Percentiles rank a stretch among this genome's conserved stretches.
phyloP scores from a whole-genome alignment of 2,888 invertebrate species.

The Patella pellucida region DNA sequence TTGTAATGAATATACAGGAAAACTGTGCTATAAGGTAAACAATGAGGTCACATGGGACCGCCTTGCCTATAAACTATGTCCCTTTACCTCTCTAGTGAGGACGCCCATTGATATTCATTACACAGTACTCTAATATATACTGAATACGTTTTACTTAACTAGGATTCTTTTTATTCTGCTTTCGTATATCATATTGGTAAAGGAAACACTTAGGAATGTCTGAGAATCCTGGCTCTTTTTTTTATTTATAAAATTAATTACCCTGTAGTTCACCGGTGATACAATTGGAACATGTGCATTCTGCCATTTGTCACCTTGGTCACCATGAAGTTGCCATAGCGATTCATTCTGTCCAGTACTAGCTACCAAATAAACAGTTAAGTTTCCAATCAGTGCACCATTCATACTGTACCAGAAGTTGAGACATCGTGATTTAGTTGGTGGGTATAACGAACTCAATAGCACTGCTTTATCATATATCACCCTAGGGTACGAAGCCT shows the following conservation, averaged over 20 bases:
- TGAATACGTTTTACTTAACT: too few species aligned
- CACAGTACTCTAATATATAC: too few species aligned
- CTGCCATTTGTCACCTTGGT: constrained; percentile 58
- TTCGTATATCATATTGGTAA: too few species aligned
- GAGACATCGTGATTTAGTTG: constrained; percentile 47
- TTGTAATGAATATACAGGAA: too few species aligned
- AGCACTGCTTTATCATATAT: constrained; percentile 53
- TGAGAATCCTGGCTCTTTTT: too few species aligned
- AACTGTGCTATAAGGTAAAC: too few species aligned
- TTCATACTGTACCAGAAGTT: constrained; percentile 59
- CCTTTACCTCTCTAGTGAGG: too few species aligned
- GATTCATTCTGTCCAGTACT: constrained; percentile 42
- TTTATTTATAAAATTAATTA: constrained; percentile 17
- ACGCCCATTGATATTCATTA: too few species aligned
- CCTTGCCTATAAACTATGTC: too few species aligned
- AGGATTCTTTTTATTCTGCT: too few species aligned
- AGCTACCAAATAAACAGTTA: constrained; percentile 45
- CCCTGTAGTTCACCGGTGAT: constrained; percentile 41
- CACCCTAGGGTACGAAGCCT: constrained; percentile 48
- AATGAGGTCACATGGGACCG: too few species aligned
- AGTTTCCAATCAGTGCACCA: constrained; percentile 47
- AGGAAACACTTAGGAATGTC: too few species aligned
- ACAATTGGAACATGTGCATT: constrained; percentile 54
- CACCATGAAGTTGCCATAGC: constrained; percentile 53
- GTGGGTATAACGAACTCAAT: constrained; percentile 48